These are phyloP conservation scores for Drosophila putrida DNA, from an alignment of 2,888 invertebrate species.

Conservation along the genomic window DNA sequence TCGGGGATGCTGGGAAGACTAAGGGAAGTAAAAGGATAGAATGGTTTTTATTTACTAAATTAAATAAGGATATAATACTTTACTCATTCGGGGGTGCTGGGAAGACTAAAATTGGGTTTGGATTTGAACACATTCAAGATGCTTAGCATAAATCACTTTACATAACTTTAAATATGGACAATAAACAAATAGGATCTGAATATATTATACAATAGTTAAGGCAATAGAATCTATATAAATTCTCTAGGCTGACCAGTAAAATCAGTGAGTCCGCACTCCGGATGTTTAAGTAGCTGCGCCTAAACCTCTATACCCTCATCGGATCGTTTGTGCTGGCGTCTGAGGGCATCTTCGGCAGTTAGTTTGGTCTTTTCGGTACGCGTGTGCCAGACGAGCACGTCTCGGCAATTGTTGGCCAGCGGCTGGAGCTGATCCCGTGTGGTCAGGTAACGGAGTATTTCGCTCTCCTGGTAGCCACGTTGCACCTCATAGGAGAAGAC, in stretches of 20 bases:
- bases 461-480: slow-evolving; percentile 95
- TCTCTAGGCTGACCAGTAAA: slow-evolving; percentile 16
- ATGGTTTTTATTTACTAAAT: too few relatives aligned
- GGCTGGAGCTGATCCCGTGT: slow-evolving; percentile 93
- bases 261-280: slow-evolving; percentile 2
- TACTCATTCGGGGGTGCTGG: neutral
- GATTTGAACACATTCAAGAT: slow-evolving; percentile 30
- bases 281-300: slow-evolving; percentile 7
- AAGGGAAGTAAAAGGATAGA: too few relatives aligned
- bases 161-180: slow-evolving; percentile 27
- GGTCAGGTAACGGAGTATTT: slow-evolving; percentile 91
- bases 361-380: slow-evolving; percentile 95
- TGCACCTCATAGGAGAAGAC: slow-evolving; percentile 93
- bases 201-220: slow-evolving; percentile 34
- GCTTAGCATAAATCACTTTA: slow-evolving; percentile 43
- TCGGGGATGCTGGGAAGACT: neutral
- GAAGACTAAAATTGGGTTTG: slow-evolving; percentile 7
- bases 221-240: slow-evolving; percentile 14
- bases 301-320: slow-evolving; percentile 88
- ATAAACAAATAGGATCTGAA: slow-evolving; percentile 26
- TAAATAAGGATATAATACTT: neutral
- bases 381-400: slow-evolving; percentile 99
- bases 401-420: slow-evolving; percentile 94
- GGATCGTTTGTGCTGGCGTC: slow-evolving; percentile 86
- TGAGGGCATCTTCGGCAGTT: slow-evolving; percentile 88